Evolutionary conservation across 2,113 vertebrate species (phyloP).

Genomic region (Meles meles): DNA sequence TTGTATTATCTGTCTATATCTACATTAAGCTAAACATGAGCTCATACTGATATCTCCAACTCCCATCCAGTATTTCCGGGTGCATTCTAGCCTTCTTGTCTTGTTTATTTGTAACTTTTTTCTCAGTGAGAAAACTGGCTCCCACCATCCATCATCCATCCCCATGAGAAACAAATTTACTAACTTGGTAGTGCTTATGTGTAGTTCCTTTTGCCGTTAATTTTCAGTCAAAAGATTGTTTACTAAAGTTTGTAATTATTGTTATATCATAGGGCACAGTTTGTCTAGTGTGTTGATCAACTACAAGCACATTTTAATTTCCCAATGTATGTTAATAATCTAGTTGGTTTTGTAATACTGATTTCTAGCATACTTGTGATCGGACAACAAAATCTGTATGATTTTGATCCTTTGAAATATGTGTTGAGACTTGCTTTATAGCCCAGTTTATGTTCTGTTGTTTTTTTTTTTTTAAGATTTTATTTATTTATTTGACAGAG

Average conservation of each 20-base stretch:
- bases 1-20: not conserved
- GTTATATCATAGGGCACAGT: not conserved
- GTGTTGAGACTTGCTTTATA: not conserved
- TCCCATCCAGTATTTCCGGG: not conserved
- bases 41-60: not conserved
- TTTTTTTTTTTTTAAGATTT: too few species aligned
- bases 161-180: not conserved
- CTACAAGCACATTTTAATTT: not conserved
- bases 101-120: not conserved
- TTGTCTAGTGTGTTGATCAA: not conserved
- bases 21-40: not conserved
- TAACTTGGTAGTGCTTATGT: not conserved
- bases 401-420: not conserved
- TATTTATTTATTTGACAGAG: too few species aligned
- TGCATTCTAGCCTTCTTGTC: not conserved
- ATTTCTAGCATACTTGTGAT: not conserved
- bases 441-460: not conserved
- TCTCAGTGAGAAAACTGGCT: not conserved
- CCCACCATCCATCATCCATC: not conserved
- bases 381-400: not conserved
- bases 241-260: not conserved
- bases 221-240: not conserved
- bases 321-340: not conserved
- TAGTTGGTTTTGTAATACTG: not conserved
- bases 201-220: not conserved